These are phyloP conservation scores for Leuciscus waleckii DNA, from an alignment of 2,797 vertebrate genomes.

Conservation along the genomic window DNA sequence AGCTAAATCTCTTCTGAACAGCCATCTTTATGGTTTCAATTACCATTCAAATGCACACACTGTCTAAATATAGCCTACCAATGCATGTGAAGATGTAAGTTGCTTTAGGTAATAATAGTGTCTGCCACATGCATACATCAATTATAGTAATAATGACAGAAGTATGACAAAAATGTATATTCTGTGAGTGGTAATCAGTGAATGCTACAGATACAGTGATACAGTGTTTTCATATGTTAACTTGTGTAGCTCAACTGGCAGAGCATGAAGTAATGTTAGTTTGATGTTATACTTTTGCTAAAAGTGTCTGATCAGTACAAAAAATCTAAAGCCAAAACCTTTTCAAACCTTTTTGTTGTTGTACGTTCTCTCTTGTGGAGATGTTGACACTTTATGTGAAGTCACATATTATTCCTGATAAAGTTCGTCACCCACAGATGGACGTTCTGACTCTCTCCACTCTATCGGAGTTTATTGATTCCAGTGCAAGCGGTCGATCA, in stretches of 20 bases:
- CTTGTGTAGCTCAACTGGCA: not conserved
- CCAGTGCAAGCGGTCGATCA: conserved; percentile 41
- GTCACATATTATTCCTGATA: conserved; percentile 9
- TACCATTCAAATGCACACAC: not conserved
- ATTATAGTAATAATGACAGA: not conserved
- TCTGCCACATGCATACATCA: not conserved
- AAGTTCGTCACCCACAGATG: not conserved
- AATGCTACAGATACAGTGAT: not conserved
- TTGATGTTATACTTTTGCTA: not conserved
- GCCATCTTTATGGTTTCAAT: not conserved
- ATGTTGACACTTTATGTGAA: not conserved
- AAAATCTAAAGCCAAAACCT: not conserved
- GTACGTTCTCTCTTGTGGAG: not conserved
- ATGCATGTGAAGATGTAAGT: not conserved
- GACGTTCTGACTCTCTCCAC: conserved; percentile 11
- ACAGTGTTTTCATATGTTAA: not conserved
- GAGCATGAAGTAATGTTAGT: not conserved
- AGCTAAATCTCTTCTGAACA: not conserved
- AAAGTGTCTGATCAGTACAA: not conserved
- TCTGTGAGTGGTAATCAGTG: not conserved
- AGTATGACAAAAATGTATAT: not conserved
- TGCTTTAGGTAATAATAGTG: not conserved
- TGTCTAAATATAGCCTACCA: not conserved
- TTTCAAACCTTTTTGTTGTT: not conserved
- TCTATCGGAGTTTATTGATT: conserved; percentile 45